Conservation (phyloP, 2,113 vertebrate species). For the Phycodurus eques region DNA sequence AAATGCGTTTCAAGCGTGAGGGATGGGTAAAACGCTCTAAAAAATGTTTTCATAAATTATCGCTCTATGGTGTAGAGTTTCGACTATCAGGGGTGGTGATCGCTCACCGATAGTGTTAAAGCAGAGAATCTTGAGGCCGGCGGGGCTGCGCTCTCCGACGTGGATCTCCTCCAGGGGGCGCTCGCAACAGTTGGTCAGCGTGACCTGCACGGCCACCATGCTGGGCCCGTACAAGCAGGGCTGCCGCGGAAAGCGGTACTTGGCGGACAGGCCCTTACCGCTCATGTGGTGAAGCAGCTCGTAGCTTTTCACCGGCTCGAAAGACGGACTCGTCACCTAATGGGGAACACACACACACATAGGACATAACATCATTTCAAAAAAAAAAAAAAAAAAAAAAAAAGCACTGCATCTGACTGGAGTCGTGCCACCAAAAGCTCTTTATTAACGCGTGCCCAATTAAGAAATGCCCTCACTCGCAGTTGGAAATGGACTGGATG, state of each 20-base stretch:
- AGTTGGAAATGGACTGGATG: constrained; percentile 53
- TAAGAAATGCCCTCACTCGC: constrained; percentile 49
- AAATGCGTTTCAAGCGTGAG: no score
- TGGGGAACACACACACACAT: background rate
- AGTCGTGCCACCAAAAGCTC: constrained; percentile 10
- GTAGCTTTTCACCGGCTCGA: constrained; percentile 79
- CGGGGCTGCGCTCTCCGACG: constrained; percentile 75
- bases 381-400: background rate
- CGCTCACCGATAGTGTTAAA: constrained; percentile 78
- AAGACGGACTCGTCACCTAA: constrained; percentile 80
- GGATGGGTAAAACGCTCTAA: no score
- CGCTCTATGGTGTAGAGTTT: background rate
- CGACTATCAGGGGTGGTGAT: no score
- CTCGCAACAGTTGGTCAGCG: constrained; percentile 82
- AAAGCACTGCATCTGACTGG: background rate
- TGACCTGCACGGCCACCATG: constrained; percentile 90
- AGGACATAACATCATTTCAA: background rate
- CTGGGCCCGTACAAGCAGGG: constrained; percentile 78
- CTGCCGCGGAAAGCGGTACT: constrained; percentile 88
- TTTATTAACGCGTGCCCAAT: constrained; percentile 50
- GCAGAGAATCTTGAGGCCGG: constrained; percentile 78
- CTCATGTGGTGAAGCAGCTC: constrained; percentile 93
- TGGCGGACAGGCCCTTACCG: constrained; percentile 87
- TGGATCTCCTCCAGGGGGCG: constrained; percentile 83
- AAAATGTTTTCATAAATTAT: background rate